phyloP scores from a whole-genome alignment of 2,888 invertebrate species.

The Lypha dubia region DNA sequence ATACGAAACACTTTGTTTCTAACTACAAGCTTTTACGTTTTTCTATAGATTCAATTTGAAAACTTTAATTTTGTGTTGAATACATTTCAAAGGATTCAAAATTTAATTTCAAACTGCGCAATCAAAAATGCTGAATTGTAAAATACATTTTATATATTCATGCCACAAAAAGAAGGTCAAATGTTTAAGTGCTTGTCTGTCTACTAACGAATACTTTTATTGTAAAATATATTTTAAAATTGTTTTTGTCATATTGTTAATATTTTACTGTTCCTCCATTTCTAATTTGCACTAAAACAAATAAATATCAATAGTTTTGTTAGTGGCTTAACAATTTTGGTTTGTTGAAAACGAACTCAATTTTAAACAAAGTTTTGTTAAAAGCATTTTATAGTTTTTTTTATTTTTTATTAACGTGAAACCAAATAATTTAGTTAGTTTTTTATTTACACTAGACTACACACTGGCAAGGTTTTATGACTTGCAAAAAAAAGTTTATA shows the following conservation, averaged over 20 bases:
- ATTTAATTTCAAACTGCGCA: slow-evolving; percentile 29
- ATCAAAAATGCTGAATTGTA: slow-evolving; percentile 19
- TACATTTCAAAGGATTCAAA: slow-evolving; percentile 33
- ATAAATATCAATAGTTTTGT: slow-evolving; percentile 30
- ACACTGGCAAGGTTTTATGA: no score
- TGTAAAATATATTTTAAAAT: not conserved
- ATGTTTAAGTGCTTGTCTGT: not conserved
- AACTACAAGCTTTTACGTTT: not conserved
- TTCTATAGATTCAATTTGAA: not conserved
- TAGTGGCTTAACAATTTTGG: slow-evolving; percentile 40
- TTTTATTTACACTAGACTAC: not conserved
- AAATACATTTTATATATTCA: slow-evolving; percentile 33
- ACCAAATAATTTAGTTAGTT: slow-evolving; percentile 29
- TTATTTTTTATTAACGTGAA: no score
- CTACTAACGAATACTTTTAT: not conserved
- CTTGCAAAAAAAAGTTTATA: no score
- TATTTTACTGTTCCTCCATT: not conserved
- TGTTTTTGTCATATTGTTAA: not conserved
- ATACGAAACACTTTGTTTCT: not conserved
- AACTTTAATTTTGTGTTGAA: slow-evolving; percentile 26
- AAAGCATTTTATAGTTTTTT: not conserved
- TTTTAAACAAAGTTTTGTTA: slow-evolving; percentile 42
- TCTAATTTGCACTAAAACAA: slow-evolving; percentile 35
- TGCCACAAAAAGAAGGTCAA: slow-evolving; percentile 30
- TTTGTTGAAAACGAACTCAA: slow-evolving; percentile 12